phyloP scores from a whole-genome alignment of 2,113 vertebrate genomes.

The Phainopepla nitens region DNA sequence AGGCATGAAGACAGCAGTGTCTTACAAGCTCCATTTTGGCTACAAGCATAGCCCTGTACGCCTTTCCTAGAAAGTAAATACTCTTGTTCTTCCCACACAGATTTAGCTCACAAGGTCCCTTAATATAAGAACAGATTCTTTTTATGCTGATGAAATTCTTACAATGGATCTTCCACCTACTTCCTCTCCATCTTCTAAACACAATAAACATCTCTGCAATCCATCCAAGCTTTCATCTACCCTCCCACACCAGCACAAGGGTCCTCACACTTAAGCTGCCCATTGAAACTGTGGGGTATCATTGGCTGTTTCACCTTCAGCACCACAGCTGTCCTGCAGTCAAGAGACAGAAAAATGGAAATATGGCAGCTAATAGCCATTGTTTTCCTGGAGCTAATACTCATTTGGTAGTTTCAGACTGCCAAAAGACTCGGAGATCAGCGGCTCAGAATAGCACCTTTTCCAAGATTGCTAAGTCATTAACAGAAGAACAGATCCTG shows the following conservation, averaged over 20 bases:
- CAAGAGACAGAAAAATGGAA: not conserved
- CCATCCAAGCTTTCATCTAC: not conserved
- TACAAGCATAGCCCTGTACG: not conserved
- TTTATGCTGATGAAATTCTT: not conserved
- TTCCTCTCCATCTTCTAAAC: not conserved
- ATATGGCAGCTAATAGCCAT: not conserved
- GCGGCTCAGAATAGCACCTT: constrained; percentile 30
- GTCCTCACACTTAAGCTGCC: not conserved
- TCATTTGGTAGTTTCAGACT: not conserved
- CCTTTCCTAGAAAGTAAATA: not conserved
- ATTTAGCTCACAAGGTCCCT: not conserved
- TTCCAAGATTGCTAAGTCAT: not conserved
- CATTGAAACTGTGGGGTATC: not conserved
- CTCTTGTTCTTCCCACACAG: not conserved
- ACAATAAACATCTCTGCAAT: not conserved
- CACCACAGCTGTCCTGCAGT: not conserved
- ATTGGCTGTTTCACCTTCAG: not conserved
- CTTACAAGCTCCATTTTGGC: not conserved
- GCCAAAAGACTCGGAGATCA: not conserved
- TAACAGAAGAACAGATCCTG: not conserved
- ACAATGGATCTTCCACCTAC: not conserved
- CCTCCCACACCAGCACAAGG: not conserved
- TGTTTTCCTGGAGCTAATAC: not conserved
- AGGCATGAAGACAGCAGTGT: not conserved
- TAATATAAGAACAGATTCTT: not conserved